phyloP scores from a whole-genome alignment of 2,113 vertebrate species.

The Pelodiscus sinensis region DNA sequence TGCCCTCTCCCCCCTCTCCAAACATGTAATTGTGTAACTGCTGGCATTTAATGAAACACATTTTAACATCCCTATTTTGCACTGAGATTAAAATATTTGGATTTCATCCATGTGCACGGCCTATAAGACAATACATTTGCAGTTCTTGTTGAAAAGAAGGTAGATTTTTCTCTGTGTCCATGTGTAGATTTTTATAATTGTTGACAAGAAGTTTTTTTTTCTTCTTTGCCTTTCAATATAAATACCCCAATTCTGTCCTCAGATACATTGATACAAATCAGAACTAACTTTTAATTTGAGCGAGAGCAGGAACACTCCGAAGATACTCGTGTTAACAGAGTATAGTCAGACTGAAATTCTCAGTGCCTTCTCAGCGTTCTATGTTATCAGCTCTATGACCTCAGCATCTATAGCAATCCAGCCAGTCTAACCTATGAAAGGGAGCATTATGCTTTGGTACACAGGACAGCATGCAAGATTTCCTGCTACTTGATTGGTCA shows the following conservation, averaged over 20 bases:
- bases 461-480: constrained; percentile 31
- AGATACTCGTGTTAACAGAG: constrained; percentile 53
- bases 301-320: constrained; percentile 68
- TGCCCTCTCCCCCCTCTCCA: too few relatives aligned
- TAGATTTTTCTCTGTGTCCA: constrained; percentile 21
- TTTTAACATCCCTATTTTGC: neutral
- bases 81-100: neutral
- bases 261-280: constrained; percentile 20
- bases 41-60: too few relatives aligned
- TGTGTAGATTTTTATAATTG: constrained; percentile 36
- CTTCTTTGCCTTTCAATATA: constrained; percentile 37
- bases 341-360: constrained; percentile 49
- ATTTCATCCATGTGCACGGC: constrained; percentile 20
- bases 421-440: constrained; percentile 52
- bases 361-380: constrained; percentile 45
- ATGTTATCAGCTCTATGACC: constrained; percentile 51
- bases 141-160: constrained; percentile 41
- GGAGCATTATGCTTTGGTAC: constrained; percentile 50
- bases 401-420: neutral
- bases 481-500: constrained; percentile 33
- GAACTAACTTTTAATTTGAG: constrained; percentile 53
- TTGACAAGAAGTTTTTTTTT: constrained; percentile 47
- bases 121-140: constrained; percentile 66
- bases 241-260: constrained; percentile 53
- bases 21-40: too few relatives aligned